These are phyloP conservation scores for Stigmatopora argus DNA, from an alignment of 2,113 vertebrate genomes.

Conservation along the genomic window DNA sequence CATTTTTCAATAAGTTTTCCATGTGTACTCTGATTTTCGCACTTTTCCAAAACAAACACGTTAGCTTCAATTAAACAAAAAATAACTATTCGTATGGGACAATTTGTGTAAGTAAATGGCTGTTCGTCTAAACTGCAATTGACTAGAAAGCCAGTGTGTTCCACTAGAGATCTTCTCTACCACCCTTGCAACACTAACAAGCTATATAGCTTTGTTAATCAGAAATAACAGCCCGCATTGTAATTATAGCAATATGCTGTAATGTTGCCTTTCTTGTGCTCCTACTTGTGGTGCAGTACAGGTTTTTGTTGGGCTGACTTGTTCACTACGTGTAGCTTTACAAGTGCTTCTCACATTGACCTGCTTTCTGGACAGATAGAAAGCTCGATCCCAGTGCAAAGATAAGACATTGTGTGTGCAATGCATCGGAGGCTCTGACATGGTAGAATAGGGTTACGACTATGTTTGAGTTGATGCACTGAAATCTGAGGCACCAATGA, in stretches of 20 bases:
- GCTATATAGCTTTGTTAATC: neutral
- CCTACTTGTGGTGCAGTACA: neutral
- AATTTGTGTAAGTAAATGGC: too few relatives aligned
- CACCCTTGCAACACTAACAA: neutral
- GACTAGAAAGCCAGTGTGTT: too few relatives aligned
- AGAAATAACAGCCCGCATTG: neutral
- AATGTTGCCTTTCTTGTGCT: too few relatives aligned
- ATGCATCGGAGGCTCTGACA: conserved; percentile 22
- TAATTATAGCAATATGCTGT: neutral
- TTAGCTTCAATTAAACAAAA: too few relatives aligned
- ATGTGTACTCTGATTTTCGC: too few relatives aligned
- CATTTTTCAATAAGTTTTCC: too few relatives aligned
- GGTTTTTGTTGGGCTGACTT: neutral
- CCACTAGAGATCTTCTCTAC: too few relatives aligned
- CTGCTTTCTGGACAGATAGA: conserved; percentile 30
- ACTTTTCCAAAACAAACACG: too few relatives aligned
- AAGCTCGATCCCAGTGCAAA: conserved; percentile 30
- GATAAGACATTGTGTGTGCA: conserved; percentile 18
- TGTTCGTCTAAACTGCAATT: too few relatives aligned
- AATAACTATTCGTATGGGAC: too few relatives aligned
- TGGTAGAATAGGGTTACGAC: conserved; percentile 26
- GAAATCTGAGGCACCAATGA: conserved; percentile 29
- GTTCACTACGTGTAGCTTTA: conserved; percentile 13
- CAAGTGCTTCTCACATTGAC: conserved; percentile 36
- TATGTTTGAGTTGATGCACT: conserved; percentile 42